Evolutionary conservation across 1,140 invertebrate species (phyloP), one percentile per base, ranked within the genome.

Genomic region (Saccostrea cuccullata): DNA sequence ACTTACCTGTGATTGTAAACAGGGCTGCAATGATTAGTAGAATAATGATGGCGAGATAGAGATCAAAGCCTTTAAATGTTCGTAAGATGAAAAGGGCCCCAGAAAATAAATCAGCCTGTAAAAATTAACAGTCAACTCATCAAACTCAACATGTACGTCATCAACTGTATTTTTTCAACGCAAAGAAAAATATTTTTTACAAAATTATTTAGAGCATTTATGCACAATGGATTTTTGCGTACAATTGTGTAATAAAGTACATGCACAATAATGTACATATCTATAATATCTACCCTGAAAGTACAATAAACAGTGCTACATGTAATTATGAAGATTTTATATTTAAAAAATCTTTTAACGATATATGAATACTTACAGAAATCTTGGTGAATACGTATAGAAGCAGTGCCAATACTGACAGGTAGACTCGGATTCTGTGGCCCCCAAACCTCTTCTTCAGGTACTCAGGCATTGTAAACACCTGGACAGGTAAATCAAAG

Each of bases 341-440:
- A n/a, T n/a, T n/a, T n/a, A n/a, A 9, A 6, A 47, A 47, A 5
- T 47, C 47, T 47, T 47, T 9, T 47, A 8, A 8, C 47, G 9
- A 26, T 23, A 77, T n/a, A 30, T 36, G 40, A 13, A 15, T 55
- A 91, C 95, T 95, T 93, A 96, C 96, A 40, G 96, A 96, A 77
- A 96, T 96, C 93, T 96, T 96, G 15, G 96, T 96, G 92, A 96
- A 96, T 23, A 96, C 95, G 90, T 96, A 96, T 6, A 96, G 93
- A 20, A 96, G 86, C 8, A 96, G 93, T 17, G 96, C 95, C 6
- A 96, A 92, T 60, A 96, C 94, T 11, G 96, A 96, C 17, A 96
- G 94, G 90, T 96, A 96, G 17, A 96, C 93, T 73, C 96, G 91
- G 77, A 96, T 96, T 86, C 96, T 92, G 90, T 96, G 94, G 30